A percentile compares a stretch with the other conserved stretches of the same genome.
Conservation (phyloP, 2,888 invertebrate genomes). For the Cephus nigrinus region DNA sequence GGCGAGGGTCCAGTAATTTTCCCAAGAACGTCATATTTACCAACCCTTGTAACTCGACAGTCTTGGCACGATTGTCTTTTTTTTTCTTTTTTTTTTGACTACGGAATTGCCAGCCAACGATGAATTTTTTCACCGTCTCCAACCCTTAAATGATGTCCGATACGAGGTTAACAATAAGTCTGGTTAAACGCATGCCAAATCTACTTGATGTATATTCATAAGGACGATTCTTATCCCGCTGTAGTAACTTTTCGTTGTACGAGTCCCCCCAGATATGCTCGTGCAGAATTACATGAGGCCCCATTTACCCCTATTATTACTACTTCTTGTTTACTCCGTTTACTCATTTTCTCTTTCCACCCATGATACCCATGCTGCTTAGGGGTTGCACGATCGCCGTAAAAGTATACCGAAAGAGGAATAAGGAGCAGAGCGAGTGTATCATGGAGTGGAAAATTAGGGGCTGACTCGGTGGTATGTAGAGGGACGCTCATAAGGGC, state of each 20-base stretch:
- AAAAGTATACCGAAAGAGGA: slow-evolving; percentile 10
- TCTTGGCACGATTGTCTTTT: neutral
- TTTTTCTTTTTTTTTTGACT: neutral
- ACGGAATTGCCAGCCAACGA: neutral
- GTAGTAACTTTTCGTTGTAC: neutral
- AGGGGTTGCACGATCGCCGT: slow-evolving; percentile 27
- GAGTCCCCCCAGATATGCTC: neutral
- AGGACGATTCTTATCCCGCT: neutral
- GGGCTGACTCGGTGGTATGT: slow-evolving; percentile 11
- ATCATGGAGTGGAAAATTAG: slow-evolving; percentile 17
- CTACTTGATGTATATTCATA: neutral
- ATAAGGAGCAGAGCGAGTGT: slow-evolving; percentile 22
- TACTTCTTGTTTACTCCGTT: neutral
- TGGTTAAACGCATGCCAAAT: neutral
- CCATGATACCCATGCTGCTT: slow-evolving; percentile 17
- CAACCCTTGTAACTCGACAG: neutral
- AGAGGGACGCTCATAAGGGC: neutral
- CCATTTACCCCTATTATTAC: slow-evolving; percentile 6
- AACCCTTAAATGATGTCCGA: neutral
- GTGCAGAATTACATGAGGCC: neutral
- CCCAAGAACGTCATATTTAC: neutral
- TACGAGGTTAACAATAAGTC: neutral
- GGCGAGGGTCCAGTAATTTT: neutral
- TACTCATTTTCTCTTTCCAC: slow-evolving; percentile 11
- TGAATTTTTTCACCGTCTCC: neutral